phyloP scores from a whole-genome alignment of 2,888 invertebrate species.

The Leptinotarsa rubiginosa region DNA sequence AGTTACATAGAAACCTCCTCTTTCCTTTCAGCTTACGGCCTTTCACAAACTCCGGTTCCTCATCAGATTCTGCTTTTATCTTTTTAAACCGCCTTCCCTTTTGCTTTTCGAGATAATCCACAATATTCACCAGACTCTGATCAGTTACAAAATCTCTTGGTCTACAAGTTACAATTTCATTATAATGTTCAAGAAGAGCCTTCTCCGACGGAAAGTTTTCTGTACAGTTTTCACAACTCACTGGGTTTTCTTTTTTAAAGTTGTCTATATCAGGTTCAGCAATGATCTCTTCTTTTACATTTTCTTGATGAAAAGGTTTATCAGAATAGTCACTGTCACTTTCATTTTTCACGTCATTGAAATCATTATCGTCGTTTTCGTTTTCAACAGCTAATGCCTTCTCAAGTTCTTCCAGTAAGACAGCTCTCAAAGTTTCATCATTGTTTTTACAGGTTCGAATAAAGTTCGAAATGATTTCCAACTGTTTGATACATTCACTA shows the following conservation, averaged over 20 bases:
- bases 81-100: conserved; percentile 29
- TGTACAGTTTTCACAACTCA: conserved; percentile 42
- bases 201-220: conserved; percentile 34
- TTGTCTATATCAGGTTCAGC: conserved; percentile 38
- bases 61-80: conserved; percentile 31
- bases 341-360: conserved; percentile 40
- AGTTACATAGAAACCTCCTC: conserved; percentile 42
- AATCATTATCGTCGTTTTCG: conserved; percentile 25
- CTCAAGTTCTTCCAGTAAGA: conserved; percentile 36
- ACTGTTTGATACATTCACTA: conserved; percentile 38
- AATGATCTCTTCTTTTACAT: conserved; percentile 41
- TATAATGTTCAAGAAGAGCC: conserved; percentile 40
- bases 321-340: conserved; percentile 24
- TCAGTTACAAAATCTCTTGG: conserved; percentile 31
- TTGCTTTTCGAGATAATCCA: conserved; percentile 40
- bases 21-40: conserved; percentile 46
- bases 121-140: conserved; percentile 30
- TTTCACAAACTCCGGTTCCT: conserved; percentile 39
- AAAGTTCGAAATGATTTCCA: conserved; percentile 38
- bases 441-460: conserved; percentile 41
- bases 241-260: conserved; percentile 30
- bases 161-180: conserved; percentile 36
- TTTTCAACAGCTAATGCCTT: conserved; percentile 26
- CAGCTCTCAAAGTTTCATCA: conserved; percentile 34
- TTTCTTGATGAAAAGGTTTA: conserved; percentile 34